Base-by-base conservation (phyloP, 2,797 vertebrate genomes). In the Artibeus lituratus region DNA sequence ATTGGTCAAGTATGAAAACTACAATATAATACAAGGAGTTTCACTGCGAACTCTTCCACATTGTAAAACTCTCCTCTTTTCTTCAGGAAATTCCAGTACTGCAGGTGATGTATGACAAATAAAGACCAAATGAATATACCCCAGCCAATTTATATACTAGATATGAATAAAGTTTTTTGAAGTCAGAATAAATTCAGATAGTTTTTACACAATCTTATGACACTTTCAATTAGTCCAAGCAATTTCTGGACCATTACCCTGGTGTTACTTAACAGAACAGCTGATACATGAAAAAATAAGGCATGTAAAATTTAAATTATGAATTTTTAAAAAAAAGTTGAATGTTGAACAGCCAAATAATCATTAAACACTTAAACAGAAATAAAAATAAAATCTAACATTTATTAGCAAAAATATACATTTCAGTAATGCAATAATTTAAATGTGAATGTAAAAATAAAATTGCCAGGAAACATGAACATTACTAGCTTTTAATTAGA, bases 401-500 rank as follows among this genome's bases (percentile, higher is more conserved):
- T 12, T 59, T 29, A 29, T 92, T 92, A 69, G 47, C 62, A 97
- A 90, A 94, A 98, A 95, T 87, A 84, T 19, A 32, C 76, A 77
- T 96, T 95, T 97, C 37, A 87, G 21, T 86, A 72, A 57, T 42
- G 5, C 1, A 57, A 1, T 69, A 96, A 96, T 90, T 97, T 97
- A 91, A 98, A 97, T 77, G 96, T 72, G 24, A 94, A 97, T 70
- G 69, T 77, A 88, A 81, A 96, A 97, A 82, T 69, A 96, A 96
- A 96, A 97, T 91, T 87, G 39, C 74, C 72, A 91, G 86, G 85
- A 97, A 95, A 85, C 42, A 87, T 55, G 97, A 37, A 97, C 76
- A 74, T 97, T 83, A 96, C 92, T 93, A 98, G 44, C 19, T 97
- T 97, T 98, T 94, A 97, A 98, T 97, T 90, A 26, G 93, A 97